Evolutionary conservation across 2,888 invertebrate species (phyloP), one percentile per base, ranked within the genome.

Genomic region (Arrhopalites spinosus): DNA sequence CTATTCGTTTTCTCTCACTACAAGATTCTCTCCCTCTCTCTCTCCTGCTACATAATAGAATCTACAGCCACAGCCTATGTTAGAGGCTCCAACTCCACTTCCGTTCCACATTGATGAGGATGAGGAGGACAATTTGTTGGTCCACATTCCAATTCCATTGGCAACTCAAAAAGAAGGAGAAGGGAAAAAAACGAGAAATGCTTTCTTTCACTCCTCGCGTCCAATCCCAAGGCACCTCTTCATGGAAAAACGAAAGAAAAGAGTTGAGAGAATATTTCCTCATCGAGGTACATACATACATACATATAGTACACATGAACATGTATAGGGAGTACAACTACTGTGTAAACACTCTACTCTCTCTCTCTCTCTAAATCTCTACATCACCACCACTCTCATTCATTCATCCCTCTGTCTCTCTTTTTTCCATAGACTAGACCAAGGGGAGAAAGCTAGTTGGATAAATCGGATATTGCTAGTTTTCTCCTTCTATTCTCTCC

Each of bases 21-120:
- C 25, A n/a, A 23, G 23, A n/a, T 7, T 23, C 61, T 61, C 64
- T 64, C 30, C 15, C 13, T 15, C 50, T 68, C 50, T 50, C 29
- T 67, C 20, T 30, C 15, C 64, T 3, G n/a, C 64, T 13, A 36
- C 36, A 36, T 36, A 36, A 36, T 36, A 36, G 36, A 36, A 36
- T 36, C 36, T 36, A 11, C 29, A 25, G n/a, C 36, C 29, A 7
- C 29, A 61, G 20, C 25, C 53, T 8, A n/a, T 17, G 20, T 61
- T 45, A 59, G 63, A 73, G 17, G 45, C 50, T n/a, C n/a, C n/a
- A 59, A 27, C 27, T 66, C 67, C 61, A 64, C 63, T 66, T 70
- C 59, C 76, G 75, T 75, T 70, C 61, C 70, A 64, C 73, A 53
- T 61, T 77, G 77, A 77, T 77, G 74, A 77, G 74, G 74, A 74